These are phyloP conservation scores for Anguilla megastoma DNA, from an alignment of 2,797 vertebrate species.

Conservation along the genomic window DNA sequence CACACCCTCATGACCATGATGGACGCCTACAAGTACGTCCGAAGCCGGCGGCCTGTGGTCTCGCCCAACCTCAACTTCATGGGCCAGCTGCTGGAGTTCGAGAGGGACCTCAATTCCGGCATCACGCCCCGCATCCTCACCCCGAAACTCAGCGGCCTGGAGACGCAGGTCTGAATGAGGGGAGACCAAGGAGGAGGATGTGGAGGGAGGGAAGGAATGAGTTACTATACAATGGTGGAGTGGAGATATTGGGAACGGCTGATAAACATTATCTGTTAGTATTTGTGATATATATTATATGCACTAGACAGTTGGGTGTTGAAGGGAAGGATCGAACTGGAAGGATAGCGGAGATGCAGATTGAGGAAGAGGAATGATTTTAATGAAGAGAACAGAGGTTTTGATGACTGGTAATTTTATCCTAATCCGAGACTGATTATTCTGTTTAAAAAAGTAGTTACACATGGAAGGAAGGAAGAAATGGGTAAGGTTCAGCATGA, in stretches of 20 bases:
- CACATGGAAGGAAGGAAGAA: slow-evolving; percentile 39
- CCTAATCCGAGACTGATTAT: not conserved
- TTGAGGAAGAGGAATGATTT: slow-evolving; percentile 4
- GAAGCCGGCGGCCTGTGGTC: slow-evolving; percentile 80
- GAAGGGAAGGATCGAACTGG: not conserved
- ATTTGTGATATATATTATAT: slow-evolving; percentile 4
- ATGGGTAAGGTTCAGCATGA: slow-evolving; percentile 27
- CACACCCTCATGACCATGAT: slow-evolving; percentile 91
- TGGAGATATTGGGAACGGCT: not conserved
- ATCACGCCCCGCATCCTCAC: slow-evolving; percentile 84
- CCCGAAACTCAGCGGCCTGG: slow-evolving; percentile 81
- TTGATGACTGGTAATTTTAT: not conserved
- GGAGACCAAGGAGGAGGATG: slow-evolving; percentile 45
- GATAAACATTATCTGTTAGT: slow-evolving; percentile 19
- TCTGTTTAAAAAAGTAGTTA: slow-evolving; percentile 29
- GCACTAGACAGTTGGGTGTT: slow-evolving; percentile 8
- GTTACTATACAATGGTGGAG: not conserved
- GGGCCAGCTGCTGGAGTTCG: slow-evolving; percentile 87
- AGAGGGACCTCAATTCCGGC: slow-evolving; percentile 84
- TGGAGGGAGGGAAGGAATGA: not conserved
- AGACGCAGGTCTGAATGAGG: slow-evolving; percentile 75
- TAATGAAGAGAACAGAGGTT: not conserved
- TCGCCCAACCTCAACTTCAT: slow-evolving; percentile 90
- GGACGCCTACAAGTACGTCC: slow-evolving; percentile 86
- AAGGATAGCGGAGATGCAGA: not conserved